A percentile compares a stretch with the other conserved stretches of the same genome.
These are phyloP conservation scores for Cyaniris semiargus DNA, from an alignment of 2,888 invertebrate species.

Conservation along the genomic window DNA sequence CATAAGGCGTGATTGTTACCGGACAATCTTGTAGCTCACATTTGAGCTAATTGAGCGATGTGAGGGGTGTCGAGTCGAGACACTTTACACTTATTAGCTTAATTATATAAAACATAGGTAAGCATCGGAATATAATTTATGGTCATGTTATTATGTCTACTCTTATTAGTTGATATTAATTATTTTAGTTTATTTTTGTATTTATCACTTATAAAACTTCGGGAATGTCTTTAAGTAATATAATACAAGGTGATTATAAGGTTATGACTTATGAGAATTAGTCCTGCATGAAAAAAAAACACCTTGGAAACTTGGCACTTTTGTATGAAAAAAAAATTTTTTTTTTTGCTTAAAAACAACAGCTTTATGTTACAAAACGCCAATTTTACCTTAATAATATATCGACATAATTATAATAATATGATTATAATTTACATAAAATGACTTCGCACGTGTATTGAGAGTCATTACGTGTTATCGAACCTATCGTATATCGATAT, in stretches of 20 bases:
- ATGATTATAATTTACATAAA: background rate
- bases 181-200: background rate
- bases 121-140: slow-evolving; percentile 9
- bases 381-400: too few relatives aligned
- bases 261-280: too few relatives aligned
- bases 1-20: slow-evolving; percentile 9
- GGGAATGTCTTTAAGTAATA: too few relatives aligned
- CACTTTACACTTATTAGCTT: background rate
- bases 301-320: too few relatives aligned
- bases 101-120: slow-evolving; percentile 20
- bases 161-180: background rate
- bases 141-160: background rate
- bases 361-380: too few relatives aligned
- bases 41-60: slow-evolving; percentile 18
- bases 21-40: slow-evolving; percentile 14
- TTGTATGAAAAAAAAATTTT: too few relatives aligned
- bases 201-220: too few relatives aligned
- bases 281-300: too few relatives aligned
- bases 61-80: background rate
- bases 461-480: background rate
- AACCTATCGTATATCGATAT: background rate
- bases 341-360: too few relatives aligned
- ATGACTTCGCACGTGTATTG: background rate
- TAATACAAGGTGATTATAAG: too few relatives aligned
- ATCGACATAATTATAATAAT: background rate